Evolutionary conservation across 2,888 invertebrate genomes (phyloP).

Genomic region (Napeogenes sylphis): DNA sequence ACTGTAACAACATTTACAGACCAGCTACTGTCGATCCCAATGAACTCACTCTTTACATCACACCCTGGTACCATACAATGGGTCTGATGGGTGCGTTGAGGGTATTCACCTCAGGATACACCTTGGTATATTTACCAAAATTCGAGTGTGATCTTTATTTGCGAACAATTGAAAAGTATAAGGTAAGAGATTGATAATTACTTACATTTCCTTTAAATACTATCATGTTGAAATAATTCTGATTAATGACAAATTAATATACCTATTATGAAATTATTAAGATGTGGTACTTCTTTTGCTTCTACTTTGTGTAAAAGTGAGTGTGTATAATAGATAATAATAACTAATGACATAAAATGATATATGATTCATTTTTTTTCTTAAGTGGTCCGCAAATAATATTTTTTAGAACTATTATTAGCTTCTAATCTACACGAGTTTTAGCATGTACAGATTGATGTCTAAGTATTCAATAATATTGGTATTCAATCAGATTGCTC

Average conservation of each 20-base stretch:
- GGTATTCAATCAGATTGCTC: conserved; percentile 21
- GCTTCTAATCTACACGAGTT: not conserved
- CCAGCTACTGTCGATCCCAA: conserved; percentile 18
- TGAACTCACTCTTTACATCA: conserved; percentile 19
- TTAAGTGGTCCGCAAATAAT: too few relatives aligned
- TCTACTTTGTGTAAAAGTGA: too few relatives aligned
- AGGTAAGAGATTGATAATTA: conserved; percentile 23
- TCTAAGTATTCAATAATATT: too few relatives aligned
- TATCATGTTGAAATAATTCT: too few relatives aligned
- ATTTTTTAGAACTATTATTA: too few relatives aligned
- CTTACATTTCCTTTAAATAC: too few relatives aligned
- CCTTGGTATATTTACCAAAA: conserved; percentile 31
- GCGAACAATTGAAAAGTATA: conserved; percentile 34
- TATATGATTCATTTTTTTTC: too few relatives aligned
- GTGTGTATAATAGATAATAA: too few relatives aligned
- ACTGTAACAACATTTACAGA: conserved; percentile 14
- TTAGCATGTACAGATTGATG: not conserved
- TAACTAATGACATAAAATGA: too few relatives aligned
- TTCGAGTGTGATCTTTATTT: conserved; percentile 35
- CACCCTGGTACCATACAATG: conserved; percentile 39
- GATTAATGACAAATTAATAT: too few relatives aligned
- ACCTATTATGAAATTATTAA: too few relatives aligned
- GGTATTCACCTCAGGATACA: conserved; percentile 18
- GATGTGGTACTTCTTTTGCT: too few relatives aligned
- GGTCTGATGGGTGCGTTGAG: conserved; percentile 31